Conservation (phyloP, 1,140 invertebrate species). For the Oncopeltus fasciatus region DNA sequence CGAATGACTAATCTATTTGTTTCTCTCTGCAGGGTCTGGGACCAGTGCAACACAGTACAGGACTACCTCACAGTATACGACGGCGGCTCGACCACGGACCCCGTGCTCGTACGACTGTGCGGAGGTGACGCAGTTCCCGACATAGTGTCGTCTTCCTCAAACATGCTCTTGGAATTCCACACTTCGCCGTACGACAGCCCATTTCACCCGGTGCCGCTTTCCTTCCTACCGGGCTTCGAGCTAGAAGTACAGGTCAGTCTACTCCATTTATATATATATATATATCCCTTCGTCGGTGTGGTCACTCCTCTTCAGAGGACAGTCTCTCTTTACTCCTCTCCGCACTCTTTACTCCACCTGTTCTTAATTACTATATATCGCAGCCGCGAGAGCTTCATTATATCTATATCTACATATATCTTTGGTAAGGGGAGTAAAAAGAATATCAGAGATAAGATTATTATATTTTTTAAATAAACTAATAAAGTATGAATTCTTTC, state of each 20-base stretch:
- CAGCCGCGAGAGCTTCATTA: too few relatives aligned
- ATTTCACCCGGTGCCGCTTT: conserved; percentile 60
- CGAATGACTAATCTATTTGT: background rate
- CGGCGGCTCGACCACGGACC: conserved; percentile 52
- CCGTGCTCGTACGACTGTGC: conserved; percentile 60
- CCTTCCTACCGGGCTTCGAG: conserved; percentile 64
- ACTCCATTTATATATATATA: too few relatives aligned
- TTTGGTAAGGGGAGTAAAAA: too few relatives aligned
- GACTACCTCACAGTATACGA: conserved; percentile 72
- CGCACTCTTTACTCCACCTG: too few relatives aligned
- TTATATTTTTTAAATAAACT: too few relatives aligned
- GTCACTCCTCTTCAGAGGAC: too few relatives aligned
- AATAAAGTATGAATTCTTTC: too few relatives aligned
- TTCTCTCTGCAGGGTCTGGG: conserved; percentile 45
- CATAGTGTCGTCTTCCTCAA: conserved; percentile 59
- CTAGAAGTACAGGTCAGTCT: conserved; percentile 31
- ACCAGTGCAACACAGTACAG: conserved; percentile 64
- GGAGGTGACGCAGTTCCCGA: conserved; percentile 69
- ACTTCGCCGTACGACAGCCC: conserved; percentile 68
- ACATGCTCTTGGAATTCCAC: conserved; percentile 66
- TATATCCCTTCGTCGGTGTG: too few relatives aligned
- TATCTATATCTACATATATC: too few relatives aligned
- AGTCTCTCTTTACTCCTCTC: too few relatives aligned
- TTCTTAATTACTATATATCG: too few relatives aligned
- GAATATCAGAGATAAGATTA: too few relatives aligned